Base-by-base conservation (phyloP, 2,888 invertebrate genomes). In the Xestia sexstrigata region DNA sequence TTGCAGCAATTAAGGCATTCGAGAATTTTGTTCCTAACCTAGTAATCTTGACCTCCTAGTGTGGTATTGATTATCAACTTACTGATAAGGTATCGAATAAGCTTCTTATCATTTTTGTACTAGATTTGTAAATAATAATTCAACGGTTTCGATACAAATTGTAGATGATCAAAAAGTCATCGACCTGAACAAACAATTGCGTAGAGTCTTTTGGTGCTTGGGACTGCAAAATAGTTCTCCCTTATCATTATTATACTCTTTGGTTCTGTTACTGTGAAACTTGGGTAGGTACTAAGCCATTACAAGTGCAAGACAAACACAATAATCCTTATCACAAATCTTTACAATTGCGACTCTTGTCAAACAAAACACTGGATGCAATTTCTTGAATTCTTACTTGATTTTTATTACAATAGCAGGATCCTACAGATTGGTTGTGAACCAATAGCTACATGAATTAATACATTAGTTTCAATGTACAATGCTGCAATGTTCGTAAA, bases 21-120 rank as follows among this genome's bases (percentile, higher is more conserved):
- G 5, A 4, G 35, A 78, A 45, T 79, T 62, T 20, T 1, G 58
- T 68, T 70, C 5, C 49, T n/a, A 79, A 74, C 81, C 74, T 30
- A 67, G 26, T 70, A 79, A 80, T 84, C 74, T 79, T 82, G 82
- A 84, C 84, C 82, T 82, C 70, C 45, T 58, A 35, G 62, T 67
- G 5, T 47, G 23, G 4, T 79, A 70, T 74, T 67, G 67, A 79
- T 84, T 52, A 79, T 39, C 67, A 58, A n/a, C 45, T 17, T 63
- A 58, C 63, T 79, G 82, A 82, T 74, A 80, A 70, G 58, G n/a
- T 74, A 79, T 74, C 82, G 26, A 8, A 55, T 55, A 15, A 7
- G n/a, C 9, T 23, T 60, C 60, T 70, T 79, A 82, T 70, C 74
- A 55, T 26, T 58, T 67, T 52, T 39, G 55, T 74, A 67, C 47